These are phyloP conservation scores for Trichosurus vulpecula DNA, from an alignment of 2,797 vertebrate species.

Conservation along the genomic window DNA sequence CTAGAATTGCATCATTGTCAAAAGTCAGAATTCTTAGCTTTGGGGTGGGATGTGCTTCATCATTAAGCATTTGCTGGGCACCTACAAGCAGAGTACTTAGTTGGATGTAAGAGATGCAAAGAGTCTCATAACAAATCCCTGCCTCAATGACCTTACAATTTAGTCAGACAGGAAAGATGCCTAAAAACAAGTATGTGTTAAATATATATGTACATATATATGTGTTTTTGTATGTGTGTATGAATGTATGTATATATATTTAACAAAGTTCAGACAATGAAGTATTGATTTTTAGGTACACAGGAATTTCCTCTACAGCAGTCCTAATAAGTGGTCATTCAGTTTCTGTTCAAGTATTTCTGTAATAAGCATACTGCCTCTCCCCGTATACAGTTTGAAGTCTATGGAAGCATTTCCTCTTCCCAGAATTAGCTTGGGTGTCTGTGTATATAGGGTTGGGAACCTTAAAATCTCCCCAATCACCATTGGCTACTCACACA, in stretches of 20 bases:
- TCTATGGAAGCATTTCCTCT: background rate
- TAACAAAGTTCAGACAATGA: background rate
- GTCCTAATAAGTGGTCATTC: background rate
- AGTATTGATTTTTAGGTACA: background rate
- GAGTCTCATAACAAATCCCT: background rate
- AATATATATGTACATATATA: background rate
- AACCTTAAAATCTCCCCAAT: background rate
- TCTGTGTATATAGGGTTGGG: background rate
- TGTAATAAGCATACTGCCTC: background rate
- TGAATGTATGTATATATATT: background rate
- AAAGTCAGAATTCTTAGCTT: constrained; percentile 48
- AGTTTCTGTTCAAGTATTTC: background rate
- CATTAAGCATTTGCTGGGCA: constrained; percentile 36
- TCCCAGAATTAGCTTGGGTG: background rate
- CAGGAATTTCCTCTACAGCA: background rate
- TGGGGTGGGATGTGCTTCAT: constrained; percentile 34
- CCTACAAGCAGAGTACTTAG: background rate
- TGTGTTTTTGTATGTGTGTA: too few species aligned
- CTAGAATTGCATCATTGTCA: constrained; percentile 39
- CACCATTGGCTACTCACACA: background rate
- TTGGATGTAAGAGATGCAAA: background rate
- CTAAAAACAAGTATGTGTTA: background rate
- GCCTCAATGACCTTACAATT: background rate
- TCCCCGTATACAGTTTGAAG: background rate
- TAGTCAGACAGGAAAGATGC: background rate